Percentiles rank a stretch among this genome's conserved stretches.
phyloP scores from a whole-genome alignment of 2,888 invertebrate genomes.

The Microchrysa polita region DNA sequence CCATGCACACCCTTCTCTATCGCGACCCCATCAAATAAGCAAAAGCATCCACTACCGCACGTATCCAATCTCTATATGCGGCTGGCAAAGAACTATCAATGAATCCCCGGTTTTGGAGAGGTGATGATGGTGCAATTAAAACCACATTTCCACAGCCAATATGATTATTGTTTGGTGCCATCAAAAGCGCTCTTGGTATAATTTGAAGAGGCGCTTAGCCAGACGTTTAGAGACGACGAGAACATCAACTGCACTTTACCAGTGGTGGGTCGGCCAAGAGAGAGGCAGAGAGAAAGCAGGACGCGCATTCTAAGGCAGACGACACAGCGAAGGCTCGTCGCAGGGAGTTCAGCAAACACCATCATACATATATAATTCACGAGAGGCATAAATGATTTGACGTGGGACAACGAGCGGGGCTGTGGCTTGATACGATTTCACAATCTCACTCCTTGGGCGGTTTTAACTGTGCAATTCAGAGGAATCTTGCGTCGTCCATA shows the following conservation, averaged over 20 bases:
- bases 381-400: constrained; percentile 8
- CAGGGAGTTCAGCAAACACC: background rate
- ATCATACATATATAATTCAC: constrained; percentile 32
- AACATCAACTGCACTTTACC: constrained; percentile 34
- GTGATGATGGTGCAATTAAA: constrained; percentile 36
- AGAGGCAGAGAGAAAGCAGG: no score
- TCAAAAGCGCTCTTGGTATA: constrained; percentile 30
- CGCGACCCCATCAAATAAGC: no score
- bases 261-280: no score
- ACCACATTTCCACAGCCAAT: constrained; percentile 40
- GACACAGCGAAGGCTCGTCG: background rate
- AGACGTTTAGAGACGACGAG: constrained; percentile 17
- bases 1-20: background rate
- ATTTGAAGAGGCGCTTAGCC: constrained; percentile 34
- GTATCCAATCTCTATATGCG: background rate
- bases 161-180: constrained; percentile 36
- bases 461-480: background rate
- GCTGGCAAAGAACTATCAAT: background rate
- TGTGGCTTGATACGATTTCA: no score
- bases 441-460: constrained; percentile 28
- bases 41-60: background rate
- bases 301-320: no score
- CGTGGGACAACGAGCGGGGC: no score
- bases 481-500: background rate
- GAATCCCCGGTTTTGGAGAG: constrained; percentile 11